phyloP scores from a whole-genome alignment of 2,113 vertebrate species.

The Tetrax tetrax region DNA sequence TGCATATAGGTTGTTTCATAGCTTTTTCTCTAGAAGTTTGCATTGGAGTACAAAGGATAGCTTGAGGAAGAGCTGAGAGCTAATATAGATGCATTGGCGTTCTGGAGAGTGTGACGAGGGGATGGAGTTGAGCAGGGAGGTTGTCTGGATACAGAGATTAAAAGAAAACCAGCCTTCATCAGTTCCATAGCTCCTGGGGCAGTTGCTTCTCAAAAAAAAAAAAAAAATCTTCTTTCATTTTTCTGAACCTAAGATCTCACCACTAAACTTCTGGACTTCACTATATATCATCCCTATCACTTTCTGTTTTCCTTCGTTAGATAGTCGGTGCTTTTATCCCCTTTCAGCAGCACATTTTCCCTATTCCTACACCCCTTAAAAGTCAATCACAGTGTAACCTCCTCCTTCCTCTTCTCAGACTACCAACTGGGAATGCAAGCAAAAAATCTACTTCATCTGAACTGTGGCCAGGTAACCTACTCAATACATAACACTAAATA shows the following conservation, averaged over 20 bases:
- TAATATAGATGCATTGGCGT: no score
- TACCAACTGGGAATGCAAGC: not conserved
- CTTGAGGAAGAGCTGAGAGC: not conserved
- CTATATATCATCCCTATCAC: not conserved
- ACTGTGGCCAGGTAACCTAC: not conserved
- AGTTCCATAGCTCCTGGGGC: not conserved
- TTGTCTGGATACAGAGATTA: not conserved
- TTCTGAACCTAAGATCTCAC: not conserved
- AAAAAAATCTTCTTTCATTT: not conserved
- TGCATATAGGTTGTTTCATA: not conserved
- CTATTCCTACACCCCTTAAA: not conserved
- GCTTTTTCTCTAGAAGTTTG: not conserved
- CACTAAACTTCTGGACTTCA: not conserved
- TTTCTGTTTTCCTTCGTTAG: not conserved
- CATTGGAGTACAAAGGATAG: no score
- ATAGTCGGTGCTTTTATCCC: not conserved
- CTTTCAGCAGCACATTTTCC: not conserved
- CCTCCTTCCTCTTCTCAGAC: not conserved
- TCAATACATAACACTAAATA: not conserved
- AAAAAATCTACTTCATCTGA: not conserved
- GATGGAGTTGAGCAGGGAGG: not conserved
- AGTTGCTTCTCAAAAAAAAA: not conserved
- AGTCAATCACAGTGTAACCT: not conserved
- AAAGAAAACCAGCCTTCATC: not conserved
- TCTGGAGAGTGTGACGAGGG: not conserved